phyloP scores from a whole-genome alignment of 1,140 invertebrate species.

The Drosophila grimshawi region DNA sequence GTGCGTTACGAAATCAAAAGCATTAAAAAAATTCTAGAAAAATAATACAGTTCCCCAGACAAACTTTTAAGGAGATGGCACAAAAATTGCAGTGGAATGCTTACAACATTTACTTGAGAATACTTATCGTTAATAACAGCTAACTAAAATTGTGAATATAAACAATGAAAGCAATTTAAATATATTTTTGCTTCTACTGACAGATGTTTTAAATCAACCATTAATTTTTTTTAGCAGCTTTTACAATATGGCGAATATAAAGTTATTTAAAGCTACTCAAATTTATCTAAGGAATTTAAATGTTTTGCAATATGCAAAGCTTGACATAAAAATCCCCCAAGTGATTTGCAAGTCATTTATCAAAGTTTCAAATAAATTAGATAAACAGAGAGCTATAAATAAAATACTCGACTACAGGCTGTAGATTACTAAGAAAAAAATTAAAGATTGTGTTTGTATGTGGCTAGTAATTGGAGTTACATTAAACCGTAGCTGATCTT shows the following conservation, averaged over 20 bases:
- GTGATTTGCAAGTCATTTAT: conserved; percentile 47
- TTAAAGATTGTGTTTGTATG: too few relatives aligned
- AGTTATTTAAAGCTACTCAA: conserved; percentile 8
- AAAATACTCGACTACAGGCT: conserved; percentile 11
- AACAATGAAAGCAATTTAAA: conserved; percentile 1
- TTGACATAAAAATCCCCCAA: background rate
- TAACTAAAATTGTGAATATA: background rate
- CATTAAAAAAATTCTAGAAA: too few relatives aligned
- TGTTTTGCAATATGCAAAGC: background rate
- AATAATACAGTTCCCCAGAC: too few relatives aligned
- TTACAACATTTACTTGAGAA: background rate
- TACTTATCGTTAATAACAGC: background rate
- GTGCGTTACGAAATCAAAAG: too few relatives aligned
- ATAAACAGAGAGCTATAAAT: background rate
- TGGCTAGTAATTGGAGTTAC: too few relatives aligned
- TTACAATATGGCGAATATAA: conserved; percentile 15
- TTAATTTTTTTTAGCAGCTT: conserved; percentile 2
- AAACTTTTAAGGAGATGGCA: too few relatives aligned
- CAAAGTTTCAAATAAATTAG: conserved; percentile 33
- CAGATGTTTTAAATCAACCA: conserved; percentile 13
- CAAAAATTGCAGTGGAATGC: too few relatives aligned
- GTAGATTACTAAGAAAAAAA: background rate
- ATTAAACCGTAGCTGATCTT: too few relatives aligned
- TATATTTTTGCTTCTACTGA: conserved; percentile 2
- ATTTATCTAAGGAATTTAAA: background rate